Conservation (phyloP, 2,797 vertebrate genomes). For the Gallinago solitaria region DNA sequence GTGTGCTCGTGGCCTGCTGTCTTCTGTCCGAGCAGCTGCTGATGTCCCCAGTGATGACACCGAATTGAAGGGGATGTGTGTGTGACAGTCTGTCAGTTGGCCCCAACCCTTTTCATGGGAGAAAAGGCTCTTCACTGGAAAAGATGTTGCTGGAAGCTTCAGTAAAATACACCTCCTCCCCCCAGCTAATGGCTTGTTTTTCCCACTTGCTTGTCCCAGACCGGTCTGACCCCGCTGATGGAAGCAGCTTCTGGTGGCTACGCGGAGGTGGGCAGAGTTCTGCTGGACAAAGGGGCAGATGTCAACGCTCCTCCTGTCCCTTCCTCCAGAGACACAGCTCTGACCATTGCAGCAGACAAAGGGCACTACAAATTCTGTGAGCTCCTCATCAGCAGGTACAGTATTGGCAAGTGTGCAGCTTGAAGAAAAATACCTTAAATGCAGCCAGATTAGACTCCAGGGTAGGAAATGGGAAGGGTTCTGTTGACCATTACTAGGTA, state of each 20-base stretch:
- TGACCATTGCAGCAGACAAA: slow-evolving; percentile 86
- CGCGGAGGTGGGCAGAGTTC: slow-evolving; percentile 82
- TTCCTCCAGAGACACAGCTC: slow-evolving; percentile 84
- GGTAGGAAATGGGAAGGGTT: neutral
- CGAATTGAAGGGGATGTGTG: neutral
- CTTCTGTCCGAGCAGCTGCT: neutral
- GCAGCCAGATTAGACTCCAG: rapidly evolving
- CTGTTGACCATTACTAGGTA: rapidly evolving
- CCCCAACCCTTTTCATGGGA: neutral
- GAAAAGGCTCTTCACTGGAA: neutral
- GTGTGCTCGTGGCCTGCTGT: no score
- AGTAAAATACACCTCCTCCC: neutral
- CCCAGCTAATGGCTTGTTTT: neutral
- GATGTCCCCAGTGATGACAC: neutral
- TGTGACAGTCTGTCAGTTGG: neutral
- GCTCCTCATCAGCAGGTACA: slow-evolving; percentile 84
- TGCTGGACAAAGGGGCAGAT: slow-evolving; percentile 85
- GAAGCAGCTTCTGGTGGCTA: slow-evolving; percentile 86
- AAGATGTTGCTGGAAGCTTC: neutral
- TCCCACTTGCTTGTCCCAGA: slow-evolving; percentile 57
- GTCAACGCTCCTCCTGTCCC: slow-evolving; percentile 85
- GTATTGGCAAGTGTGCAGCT: neutral
- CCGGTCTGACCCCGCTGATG: slow-evolving; percentile 83
- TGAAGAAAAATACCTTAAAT: neutral
- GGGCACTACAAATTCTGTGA: slow-evolving; percentile 87